These are phyloP conservation scores for Polydrusus pterygomalis DNA, from an alignment of 2,888 invertebrate species.

Conservation along the genomic window DNA sequence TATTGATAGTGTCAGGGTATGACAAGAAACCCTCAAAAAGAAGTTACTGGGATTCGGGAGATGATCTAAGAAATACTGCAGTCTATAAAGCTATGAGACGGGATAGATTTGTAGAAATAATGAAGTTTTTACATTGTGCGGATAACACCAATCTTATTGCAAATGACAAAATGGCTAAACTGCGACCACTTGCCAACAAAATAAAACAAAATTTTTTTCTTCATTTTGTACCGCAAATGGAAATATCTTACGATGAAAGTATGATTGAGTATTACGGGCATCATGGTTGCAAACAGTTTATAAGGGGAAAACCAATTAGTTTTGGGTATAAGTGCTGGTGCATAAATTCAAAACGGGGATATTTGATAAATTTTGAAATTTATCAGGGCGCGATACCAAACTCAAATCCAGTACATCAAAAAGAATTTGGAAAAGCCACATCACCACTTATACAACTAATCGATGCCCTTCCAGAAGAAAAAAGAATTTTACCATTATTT, in stretches of 20 bases:
- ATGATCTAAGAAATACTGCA: too few species aligned
- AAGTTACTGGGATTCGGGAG: conserved; percentile 48
- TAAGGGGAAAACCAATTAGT: too few species aligned
- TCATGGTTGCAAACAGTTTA: too few species aligned
- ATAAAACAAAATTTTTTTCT: too few species aligned
- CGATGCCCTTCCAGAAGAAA: conserved; percentile 14
- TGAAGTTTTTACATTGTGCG: too few species aligned
- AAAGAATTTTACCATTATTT: conserved; percentile 22
- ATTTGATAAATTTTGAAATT: too few species aligned
- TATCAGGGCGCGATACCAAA: conserved; percentile 31
- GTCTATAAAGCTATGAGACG: conserved; percentile 43
- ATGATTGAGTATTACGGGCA: too few species aligned
- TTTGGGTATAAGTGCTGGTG: conserved; percentile 62
- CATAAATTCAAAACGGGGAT: conserved; percentile 63
- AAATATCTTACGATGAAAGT: conserved; percentile 44
- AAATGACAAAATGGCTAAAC: conserved; percentile 37
- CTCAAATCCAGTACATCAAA: conserved; percentile 11
- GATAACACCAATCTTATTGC: conserved; percentile 32
- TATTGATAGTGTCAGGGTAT: conserved; percentile 53
- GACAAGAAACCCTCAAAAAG: conserved; percentile 48
- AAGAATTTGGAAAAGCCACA: conserved; percentile 34
- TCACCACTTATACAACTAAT: conserved; percentile 29
- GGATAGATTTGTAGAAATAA: conserved; percentile 30
- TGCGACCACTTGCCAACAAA: too few species aligned
- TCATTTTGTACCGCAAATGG: conserved; percentile 27